Evolutionary conservation across 2,888 invertebrate genomes (phyloP).

Genomic region (Drosophila ezoana): DNA sequence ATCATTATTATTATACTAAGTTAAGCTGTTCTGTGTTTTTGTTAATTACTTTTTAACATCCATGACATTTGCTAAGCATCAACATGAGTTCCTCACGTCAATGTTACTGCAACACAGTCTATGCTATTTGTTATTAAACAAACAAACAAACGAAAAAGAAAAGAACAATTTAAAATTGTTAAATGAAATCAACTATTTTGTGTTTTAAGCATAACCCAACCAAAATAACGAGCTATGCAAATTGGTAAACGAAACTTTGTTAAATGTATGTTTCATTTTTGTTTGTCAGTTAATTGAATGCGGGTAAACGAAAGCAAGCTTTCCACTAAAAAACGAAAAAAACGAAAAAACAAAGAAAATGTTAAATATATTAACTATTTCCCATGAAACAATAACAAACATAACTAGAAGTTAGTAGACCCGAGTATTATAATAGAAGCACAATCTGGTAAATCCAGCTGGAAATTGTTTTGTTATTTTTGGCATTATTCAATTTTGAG

Average conservation of each 20-base stretch:
- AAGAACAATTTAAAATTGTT: slow-evolving; percentile 51
- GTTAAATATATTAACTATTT: slow-evolving; percentile 42
- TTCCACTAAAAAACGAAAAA: too few species aligned
- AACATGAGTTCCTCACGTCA: slow-evolving; percentile 73
- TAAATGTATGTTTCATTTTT: slow-evolving; percentile 26
- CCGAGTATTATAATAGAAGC: slow-evolving; percentile 47
- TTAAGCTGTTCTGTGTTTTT: slow-evolving; percentile 48
- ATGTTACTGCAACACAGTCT: slow-evolving; percentile 52
- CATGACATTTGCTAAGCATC: slow-evolving; percentile 50
- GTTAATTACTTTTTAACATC: slow-evolving; percentile 64
- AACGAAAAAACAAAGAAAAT: slow-evolving; percentile 2
- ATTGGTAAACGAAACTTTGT: slow-evolving; percentile 25
- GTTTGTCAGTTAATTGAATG: slow-evolving; percentile 46
- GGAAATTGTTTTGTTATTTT: slow-evolving; percentile 32
- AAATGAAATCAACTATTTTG: slow-evolving; percentile 13
- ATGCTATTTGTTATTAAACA: slow-evolving; percentile 50
- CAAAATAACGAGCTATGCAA: slow-evolving; percentile 35
- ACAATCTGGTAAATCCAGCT: slow-evolving; percentile 29
- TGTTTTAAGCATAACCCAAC: slow-evolving; percentile 13
- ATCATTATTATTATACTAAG: slow-evolving; percentile 50
- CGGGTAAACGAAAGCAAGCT: slow-evolving; percentile 55
- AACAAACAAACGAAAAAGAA: neutral
- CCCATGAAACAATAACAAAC: slow-evolving; percentile 46
- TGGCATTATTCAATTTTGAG: slow-evolving; percentile 14
- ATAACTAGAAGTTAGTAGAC: slow-evolving; percentile 44